Evolutionary conservation across 2,888 invertebrate genomes (phyloP), one percentile per base, ranked within the genome.

Genomic region (Cerastis rubricosa): DNA sequence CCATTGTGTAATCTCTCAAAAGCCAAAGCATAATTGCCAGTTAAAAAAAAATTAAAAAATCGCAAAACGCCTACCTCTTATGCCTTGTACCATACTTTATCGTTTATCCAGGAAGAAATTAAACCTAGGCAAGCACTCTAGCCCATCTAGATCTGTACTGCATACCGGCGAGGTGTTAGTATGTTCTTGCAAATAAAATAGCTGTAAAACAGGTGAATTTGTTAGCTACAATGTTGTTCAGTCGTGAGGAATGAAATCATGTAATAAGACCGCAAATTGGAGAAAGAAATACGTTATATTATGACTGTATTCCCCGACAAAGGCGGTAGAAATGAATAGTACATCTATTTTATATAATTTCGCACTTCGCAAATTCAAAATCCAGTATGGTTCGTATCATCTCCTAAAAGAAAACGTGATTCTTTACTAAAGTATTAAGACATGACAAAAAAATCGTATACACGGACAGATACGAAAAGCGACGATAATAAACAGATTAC

Each of bases 81-180:
- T 5, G n/a, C 69, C 87, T 89, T 89, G 73, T 1, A 86, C 90
- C 91, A 88, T 70, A 51, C 82, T 61, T 80, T 78, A 77, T 79
- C 82, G 84, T 88, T 87, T 88, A 89, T 92, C 90, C 92, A 92
- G 94, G 94, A 94, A 94, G 94, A 90, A 91, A 92, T 92, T 91
- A 92, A 90, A 87, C 84, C 85, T 74, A 81, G 87, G 87, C 86
- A 83, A 86, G 88, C 87, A 87, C 89, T 89, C 87, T 84, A 87
- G 84, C 81, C 81, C 81, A 90, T 90, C 89, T 90, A 89, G 89
- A 89, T 90, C 88, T 83, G 79, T 74, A 54, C 64, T 9, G 89
- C 89, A 88, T 92, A 90, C 87, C 81, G n/a, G 75, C 76, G 80
- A 83, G 85, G 90, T 89, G 90, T 87, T 87, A 83, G 81, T 78